Conservation (phyloP, 2,888 invertebrate species). For the Diabrotica balteata region DNA sequence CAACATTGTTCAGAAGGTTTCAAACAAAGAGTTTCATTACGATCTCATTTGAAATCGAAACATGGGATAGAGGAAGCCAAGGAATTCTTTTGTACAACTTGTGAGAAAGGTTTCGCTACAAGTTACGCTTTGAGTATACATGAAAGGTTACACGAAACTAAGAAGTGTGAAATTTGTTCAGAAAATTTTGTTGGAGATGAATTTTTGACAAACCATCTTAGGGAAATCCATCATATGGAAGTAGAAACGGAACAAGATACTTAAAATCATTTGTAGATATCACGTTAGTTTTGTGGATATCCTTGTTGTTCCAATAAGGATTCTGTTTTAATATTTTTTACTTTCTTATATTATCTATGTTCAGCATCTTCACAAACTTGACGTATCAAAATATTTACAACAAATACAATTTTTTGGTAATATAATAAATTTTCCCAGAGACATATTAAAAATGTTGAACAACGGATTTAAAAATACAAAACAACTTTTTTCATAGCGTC, state of each 20-base stretch:
- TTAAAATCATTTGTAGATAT: too few species aligned
- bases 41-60: conserved; percentile 50
- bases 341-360: not conserved
- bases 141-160: conserved; percentile 39
- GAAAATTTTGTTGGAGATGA: conserved; percentile 43
- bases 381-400: not conserved
- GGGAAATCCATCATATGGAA: conserved; percentile 30
- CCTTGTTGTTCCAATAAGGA: too few species aligned
- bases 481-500: too few species aligned
- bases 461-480: too few species aligned
- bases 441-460: too few species aligned
- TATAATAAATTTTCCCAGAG: too few species aligned
- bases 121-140: conserved; percentile 46
- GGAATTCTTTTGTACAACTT: conserved; percentile 43
- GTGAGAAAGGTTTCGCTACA: conserved; percentile 48
- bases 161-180: conserved; percentile 43
- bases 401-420: not conserved
- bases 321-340: not conserved
- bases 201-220: conserved; percentile 40
- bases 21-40: conserved; percentile 48
- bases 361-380: not conserved
- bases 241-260: not conserved
- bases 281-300: too few species aligned
- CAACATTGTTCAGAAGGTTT: conserved; percentile 45
- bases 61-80: conserved; percentile 47